Conservation (phyloP, 1,140 invertebrate genomes). For the Pectinophora gossypiella region DNA sequence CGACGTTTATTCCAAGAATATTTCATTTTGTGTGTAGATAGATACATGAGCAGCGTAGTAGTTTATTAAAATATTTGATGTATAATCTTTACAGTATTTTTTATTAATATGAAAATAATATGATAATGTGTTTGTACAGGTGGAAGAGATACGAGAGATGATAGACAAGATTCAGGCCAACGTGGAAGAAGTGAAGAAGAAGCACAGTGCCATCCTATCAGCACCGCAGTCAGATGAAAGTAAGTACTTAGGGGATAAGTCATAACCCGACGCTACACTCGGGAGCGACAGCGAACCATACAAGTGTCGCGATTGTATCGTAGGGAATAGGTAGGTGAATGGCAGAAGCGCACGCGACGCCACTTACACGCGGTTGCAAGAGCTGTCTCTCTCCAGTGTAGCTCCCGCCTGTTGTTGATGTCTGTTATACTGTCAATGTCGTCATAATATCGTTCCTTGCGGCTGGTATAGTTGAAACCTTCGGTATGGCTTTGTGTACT, state of each 20-base stretch:
- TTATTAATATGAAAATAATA: too few species aligned
- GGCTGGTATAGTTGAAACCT: background rate
- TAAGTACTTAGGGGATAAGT: constrained; percentile 77
- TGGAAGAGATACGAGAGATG: constrained; percentile 99
- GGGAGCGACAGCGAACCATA: background rate
- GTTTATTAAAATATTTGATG: too few species aligned
- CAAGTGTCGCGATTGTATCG: background rate
- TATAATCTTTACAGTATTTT: too few species aligned
- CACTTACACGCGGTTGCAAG: background rate
- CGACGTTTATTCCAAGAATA: too few species aligned
- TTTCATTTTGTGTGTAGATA: too few species aligned
- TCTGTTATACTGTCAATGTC: constrained; percentile 1
- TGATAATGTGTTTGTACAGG: constrained; percentile 77
- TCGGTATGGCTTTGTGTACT: constrained; percentile 2
- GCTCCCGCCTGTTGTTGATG: background rate
- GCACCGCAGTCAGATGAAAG: constrained; percentile 99
- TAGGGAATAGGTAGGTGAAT: background rate
- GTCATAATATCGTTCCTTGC: background rate
- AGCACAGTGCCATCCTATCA: constrained; percentile 98
- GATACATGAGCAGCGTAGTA: too few species aligned
- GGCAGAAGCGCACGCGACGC: background rate
- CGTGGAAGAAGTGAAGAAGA: constrained; percentile 99
- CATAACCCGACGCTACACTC: background rate
- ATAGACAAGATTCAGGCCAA: constrained; percentile 99
- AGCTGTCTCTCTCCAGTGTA: background rate